Evolutionary conservation across 1,140 invertebrate species (phyloP).

Genomic region (Drosophila neocordata): DNA sequence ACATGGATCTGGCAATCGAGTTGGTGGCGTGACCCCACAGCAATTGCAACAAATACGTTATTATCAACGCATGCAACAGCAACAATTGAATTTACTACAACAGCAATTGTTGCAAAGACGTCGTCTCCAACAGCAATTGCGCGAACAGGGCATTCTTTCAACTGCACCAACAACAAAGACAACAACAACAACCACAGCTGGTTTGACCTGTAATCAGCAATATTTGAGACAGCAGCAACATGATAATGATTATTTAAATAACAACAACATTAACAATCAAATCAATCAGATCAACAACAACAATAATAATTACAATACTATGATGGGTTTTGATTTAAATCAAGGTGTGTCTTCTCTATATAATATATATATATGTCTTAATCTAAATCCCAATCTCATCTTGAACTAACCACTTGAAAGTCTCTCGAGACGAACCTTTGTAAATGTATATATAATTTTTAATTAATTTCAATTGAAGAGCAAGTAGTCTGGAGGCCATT

Average conservation of each 20-base stretch:
- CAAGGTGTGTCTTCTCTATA: constrained; percentile 56
- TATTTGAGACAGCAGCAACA: constrained; percentile 67
- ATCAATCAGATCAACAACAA: constrained; percentile 26
- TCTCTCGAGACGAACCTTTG: constrained; percentile 39
- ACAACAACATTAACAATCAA: constrained; percentile 51
- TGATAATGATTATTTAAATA: constrained; percentile 63
- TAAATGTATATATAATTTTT: constrained; percentile 20
- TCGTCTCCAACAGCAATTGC: constrained; percentile 67
- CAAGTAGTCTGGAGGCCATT: constrained; percentile 39
- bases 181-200: constrained; percentile 47
- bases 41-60: constrained; percentile 75
- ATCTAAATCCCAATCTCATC: neutral
- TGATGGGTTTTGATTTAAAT: constrained; percentile 32
- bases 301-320: constrained; percentile 43
- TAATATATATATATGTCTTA: constrained; percentile 24
- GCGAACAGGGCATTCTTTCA: constrained; percentile 60
- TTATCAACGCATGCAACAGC: constrained; percentile 77
- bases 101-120: constrained; percentile 72
- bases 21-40: constrained; percentile 54
- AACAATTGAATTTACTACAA: constrained; percentile 73
- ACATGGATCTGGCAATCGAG: constrained; percentile 19
- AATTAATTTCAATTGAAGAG: constrained; percentile 58
- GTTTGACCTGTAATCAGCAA: constrained; percentile 76
- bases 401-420: constrained; percentile 8
- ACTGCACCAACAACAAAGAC: neutral